A percentile compares a stretch with the other conserved stretches of the same genome.
Evolutionary conservation across 1,140 invertebrate genomes (phyloP).

Genomic region (Bicyclus anynana): DNA sequence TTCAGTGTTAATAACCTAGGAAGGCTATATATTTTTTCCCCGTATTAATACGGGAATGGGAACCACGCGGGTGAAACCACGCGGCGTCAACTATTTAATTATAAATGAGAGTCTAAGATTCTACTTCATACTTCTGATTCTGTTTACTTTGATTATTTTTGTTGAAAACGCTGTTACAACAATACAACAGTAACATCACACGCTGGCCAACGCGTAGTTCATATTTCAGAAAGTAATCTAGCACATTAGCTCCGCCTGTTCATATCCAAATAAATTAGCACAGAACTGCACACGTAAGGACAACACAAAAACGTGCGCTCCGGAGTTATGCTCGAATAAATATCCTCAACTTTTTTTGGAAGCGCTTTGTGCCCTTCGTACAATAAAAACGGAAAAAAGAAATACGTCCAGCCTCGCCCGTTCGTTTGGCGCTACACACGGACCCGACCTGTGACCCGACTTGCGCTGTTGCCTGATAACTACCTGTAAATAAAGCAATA

Average conservation of each 20-base stretch:
- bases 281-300: not conserved
- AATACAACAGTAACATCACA: not conserved
- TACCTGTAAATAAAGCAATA: too few species aligned
- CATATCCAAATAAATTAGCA: not conserved
- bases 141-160: too few species aligned
- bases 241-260: not conserved
- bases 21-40: too few species aligned
- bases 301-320: not conserved
- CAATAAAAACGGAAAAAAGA: not conserved
- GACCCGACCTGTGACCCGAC: not conserved
- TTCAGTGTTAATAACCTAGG: too few species aligned
- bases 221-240: not conserved
- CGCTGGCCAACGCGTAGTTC: not conserved
- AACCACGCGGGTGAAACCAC: too few species aligned
- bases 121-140: too few species aligned
- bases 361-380: constrained; percentile 2
- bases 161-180: not conserved
- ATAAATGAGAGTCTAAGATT: too few species aligned
- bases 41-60: too few species aligned
- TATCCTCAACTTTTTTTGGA: constrained; percentile 2
- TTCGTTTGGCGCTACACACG: not conserved
- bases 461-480: not conserved
- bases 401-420: not conserved
- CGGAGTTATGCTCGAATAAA: constrained; percentile 2
- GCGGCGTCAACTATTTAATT: too few species aligned